Percentiles rank a stretch among this genome's conserved stretches.
phyloP scores from a whole-genome alignment of 2,888 invertebrate species.

The Drosophila parthenogenetica region DNA sequence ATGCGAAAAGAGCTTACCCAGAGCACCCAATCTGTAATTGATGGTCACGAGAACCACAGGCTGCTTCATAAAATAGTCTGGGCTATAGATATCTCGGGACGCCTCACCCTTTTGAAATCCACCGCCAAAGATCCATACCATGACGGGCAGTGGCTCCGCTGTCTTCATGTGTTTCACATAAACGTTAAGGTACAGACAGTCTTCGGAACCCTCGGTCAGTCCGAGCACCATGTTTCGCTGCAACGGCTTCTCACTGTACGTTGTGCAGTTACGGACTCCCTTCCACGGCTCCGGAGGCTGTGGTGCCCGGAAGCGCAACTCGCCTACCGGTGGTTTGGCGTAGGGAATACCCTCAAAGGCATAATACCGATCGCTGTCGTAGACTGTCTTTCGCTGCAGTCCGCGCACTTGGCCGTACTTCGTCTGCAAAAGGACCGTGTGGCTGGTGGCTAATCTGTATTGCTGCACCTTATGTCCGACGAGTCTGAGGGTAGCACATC shows the following conservation, averaged over 20 bases:
- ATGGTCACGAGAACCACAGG: constrained; percentile 85
- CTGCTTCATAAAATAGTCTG: constrained; percentile 85
- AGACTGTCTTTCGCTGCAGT: constrained; percentile 70
- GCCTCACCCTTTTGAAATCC: constrained; percentile 85
- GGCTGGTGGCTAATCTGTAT: constrained; percentile 69
- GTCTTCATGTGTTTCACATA: constrained; percentile 75
- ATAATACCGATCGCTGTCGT: constrained; percentile 73
- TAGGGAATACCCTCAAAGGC: constrained; percentile 84
- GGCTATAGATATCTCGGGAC: constrained; percentile 83
- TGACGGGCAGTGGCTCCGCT: constrained; percentile 81
- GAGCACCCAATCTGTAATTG: constrained; percentile 85
- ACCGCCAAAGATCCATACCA: constrained; percentile 86
- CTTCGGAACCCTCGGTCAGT: constrained; percentile 85
- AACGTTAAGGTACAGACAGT: constrained; percentile 86
- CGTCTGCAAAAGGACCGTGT: constrained; percentile 71
- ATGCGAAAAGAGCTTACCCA: constrained; percentile 72
- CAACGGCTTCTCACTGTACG: constrained; percentile 76
- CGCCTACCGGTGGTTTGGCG: constrained; percentile 83
- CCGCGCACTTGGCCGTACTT: constrained; percentile 79
- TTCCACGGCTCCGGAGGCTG: constrained; percentile 84
- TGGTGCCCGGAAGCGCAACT: constrained; percentile 84
- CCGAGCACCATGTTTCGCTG: constrained; percentile 81
- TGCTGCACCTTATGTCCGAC: constrained; percentile 75
- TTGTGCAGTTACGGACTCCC: constrained; percentile 84
- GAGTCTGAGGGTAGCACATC: constrained; percentile 51